Evolutionary conservation across 2,888 invertebrate species (phyloP).

Genomic region (Drosophila lacicola): DNA sequence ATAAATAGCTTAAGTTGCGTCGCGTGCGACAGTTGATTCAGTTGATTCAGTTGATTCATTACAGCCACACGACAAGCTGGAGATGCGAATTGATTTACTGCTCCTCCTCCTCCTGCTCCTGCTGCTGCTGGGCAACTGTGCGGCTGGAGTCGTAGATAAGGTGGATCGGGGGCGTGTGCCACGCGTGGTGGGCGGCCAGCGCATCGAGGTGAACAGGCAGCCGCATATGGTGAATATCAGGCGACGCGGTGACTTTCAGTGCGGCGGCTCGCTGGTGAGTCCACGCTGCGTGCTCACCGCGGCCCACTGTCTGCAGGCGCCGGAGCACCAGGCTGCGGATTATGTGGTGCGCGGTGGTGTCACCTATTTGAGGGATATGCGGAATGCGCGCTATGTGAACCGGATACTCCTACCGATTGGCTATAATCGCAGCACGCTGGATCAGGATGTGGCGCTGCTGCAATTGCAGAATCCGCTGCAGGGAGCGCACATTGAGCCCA

Average conservation of each 20-base stretch:
- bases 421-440: constrained; percentile 62
- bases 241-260: constrained; percentile 67
- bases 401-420: constrained; percentile 56
- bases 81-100: constrained; percentile 25
- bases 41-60: too few species aligned
- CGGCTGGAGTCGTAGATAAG: background rate
- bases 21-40: constrained; percentile 32
- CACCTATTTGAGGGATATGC: constrained; percentile 63
- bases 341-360: constrained; percentile 75
- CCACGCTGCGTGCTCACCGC: constrained; percentile 80
- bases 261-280: constrained; percentile 81
- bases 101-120: constrained; percentile 30
- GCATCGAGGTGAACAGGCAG: constrained; percentile 52
- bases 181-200: constrained; percentile 80
- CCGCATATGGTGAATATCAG: constrained; percentile 79
- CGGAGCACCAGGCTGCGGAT: constrained; percentile 40
- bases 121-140: constrained; percentile 11
- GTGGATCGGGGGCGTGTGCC: constrained; percentile 31
- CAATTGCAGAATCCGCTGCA: constrained; percentile 59
- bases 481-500: constrained; percentile 50
- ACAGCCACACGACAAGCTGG: background rate
- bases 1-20: constrained; percentile 40
- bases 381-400: constrained; percentile 55
- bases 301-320: constrained; percentile 73
- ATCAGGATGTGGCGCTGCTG: constrained; percentile 78